A percentile compares a stretch with the other conserved stretches of the same genome.
phyloP scores from a whole-genome alignment of 2,113 vertebrate species.

The Scatophagus argus region DNA sequence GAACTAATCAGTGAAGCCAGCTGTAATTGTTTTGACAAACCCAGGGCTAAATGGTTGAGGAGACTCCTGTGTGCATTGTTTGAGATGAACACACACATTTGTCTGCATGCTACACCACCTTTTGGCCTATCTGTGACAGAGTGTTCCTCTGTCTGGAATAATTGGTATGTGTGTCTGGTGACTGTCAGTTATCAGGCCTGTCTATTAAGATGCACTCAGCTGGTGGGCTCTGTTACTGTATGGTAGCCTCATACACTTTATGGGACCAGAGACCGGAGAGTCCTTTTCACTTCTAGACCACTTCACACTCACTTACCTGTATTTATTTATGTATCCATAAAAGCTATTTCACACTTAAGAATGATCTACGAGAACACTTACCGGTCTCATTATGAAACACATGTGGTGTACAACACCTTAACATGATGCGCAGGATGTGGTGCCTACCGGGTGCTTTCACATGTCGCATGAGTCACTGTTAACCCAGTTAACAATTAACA shows the following conservation, averaged over 20 bases:
- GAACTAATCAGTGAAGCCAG: constrained; percentile 45
- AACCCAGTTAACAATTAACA: constrained; percentile 14
- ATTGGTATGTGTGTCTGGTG: constrained; percentile 16
- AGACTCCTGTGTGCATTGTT: constrained; percentile 21
- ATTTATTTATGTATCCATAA: constrained; percentile 54
- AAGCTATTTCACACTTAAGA: constrained; percentile 56
- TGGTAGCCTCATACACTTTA: constrained; percentile 50
- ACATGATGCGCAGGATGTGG: not conserved
- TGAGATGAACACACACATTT: constrained; percentile 7
- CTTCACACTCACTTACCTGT: constrained; percentile 10
- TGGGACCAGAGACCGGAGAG: constrained; percentile 21
- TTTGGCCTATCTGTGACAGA: constrained; percentile 47
- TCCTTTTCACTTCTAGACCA: constrained; percentile 19
- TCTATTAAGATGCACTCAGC: constrained; percentile 67
- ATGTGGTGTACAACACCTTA: constrained; percentile 22
- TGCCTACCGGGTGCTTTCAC: not conserved
- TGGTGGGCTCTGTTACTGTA: constrained; percentile 47
- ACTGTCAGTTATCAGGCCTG: constrained; percentile 63
- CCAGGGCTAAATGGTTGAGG: constrained; percentile 18
- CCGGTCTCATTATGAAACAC: constrained; percentile 3
- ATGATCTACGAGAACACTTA: constrained; percentile 31
- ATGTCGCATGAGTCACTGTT: constrained; percentile 14
- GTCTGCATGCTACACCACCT: constrained; percentile 10
- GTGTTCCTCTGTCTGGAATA: constrained; percentile 49
- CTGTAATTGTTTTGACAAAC: constrained; percentile 43